Base-by-base conservation (phyloP, 1,140 invertebrate species). In the Lepidurus arcticus region DNA sequence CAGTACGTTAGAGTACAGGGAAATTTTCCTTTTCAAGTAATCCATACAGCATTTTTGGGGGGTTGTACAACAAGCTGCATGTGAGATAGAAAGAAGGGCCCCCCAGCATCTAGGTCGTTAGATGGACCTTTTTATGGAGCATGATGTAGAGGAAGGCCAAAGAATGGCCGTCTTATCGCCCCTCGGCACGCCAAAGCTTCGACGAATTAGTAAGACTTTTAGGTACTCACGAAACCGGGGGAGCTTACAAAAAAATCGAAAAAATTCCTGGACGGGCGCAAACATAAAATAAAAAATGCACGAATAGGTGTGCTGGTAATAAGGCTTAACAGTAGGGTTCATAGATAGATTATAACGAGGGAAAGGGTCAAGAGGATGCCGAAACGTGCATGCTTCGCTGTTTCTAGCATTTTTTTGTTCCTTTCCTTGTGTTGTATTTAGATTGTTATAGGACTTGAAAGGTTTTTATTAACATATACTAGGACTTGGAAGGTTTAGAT, bases 131-230 rank as follows among this genome's bases (percentile, higher is more conserved):
- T 65, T 65, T 65, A 65, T 65, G 53, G 53, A 65, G 53, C 53
- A 65, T 65, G 53, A 65, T 65, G 53, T 65, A 65, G 53, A 65
- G 53, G 21, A 21, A 65, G 53, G 21, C 53, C 13, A 65, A 21
- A 65, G 53, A 65, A 65, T 65, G 53, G 53, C 53, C 21, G 53
- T 65, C 53, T 65, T 65, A 65, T n/a, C 53, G 53, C 53, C 53
- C 53, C 53, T 65, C 53, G 53, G 53, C 53, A 65, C 53, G 53
- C 53, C n/a, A 65, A 65, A 65, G 53, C 53, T 65, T 65, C 53
- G 53, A 21, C 53, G 53, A 65, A 65, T 65, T 65, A 65, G 53
- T 65, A 65, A 65, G 53, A 65, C 53, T 65, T 65, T 65, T 65
- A 65, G 53, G 53, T 13, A 65, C 53, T 65, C 53, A 65, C 53